A percentile compares a stretch with the other conserved stretches of the same genome.
Conservation (phyloP, 2,113 vertebrate species). For the Pholis gunnellus region DNA sequence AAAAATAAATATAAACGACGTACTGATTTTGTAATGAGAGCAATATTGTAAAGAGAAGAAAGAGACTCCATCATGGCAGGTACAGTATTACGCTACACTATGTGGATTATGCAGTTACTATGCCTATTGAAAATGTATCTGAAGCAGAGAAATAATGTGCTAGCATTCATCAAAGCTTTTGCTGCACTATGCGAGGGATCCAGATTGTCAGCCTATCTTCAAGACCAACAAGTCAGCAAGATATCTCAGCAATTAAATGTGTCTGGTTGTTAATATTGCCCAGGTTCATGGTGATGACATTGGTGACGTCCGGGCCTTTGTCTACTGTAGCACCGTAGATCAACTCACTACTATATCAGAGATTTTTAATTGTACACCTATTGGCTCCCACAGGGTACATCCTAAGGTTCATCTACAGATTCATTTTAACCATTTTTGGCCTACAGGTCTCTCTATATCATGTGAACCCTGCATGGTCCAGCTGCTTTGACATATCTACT, state of each 20-base stretch:
- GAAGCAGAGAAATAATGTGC: not conserved
- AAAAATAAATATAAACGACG: not conserved
- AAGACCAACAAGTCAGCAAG: not conserved
- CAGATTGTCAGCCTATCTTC: not conserved
- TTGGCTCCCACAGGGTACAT: not conserved
- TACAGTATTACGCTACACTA: not conserved
- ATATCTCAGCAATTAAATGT: not conserved
- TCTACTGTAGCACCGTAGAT: not conserved
- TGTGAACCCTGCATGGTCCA: conserved; percentile 47
- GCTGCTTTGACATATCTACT: conserved; percentile 71
- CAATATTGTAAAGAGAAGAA: not conserved
- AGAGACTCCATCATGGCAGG: not conserved
- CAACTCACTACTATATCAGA: not conserved
- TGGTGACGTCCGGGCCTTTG: not conserved
- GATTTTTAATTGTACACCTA: not conserved
- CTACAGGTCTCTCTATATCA: conserved; percentile 17
- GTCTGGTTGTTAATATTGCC: not conserved
- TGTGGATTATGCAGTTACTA: not conserved
- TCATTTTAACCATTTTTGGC: conserved; percentile 26
- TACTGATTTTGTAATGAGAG: not conserved
- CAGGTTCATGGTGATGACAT: not conserved
- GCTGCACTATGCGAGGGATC: not conserved
- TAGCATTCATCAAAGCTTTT: not conserved
- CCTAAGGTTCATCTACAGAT: conserved; percentile 9
- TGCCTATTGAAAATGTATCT: not conserved